A percentile compares a stretch with the other conserved stretches of the same genome.
These are phyloP conservation scores for Arenaria interpres DNA, from an alignment of 2,113 vertebrate species.

Conservation along the genomic window DNA sequence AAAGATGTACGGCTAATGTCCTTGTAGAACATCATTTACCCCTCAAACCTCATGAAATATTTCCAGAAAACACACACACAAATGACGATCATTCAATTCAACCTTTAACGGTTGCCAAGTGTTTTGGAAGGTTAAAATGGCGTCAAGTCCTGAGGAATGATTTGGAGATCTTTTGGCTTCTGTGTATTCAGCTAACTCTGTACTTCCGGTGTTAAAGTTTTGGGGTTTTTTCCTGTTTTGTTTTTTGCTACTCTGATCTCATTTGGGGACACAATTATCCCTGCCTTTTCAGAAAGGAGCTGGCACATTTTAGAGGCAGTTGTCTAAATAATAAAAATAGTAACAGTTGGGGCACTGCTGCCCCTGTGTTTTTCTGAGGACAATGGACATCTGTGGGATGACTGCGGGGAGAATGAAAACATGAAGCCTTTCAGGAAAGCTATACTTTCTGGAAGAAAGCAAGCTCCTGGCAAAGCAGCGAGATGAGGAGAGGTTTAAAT, in stretches of 20 bases:
- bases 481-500: neutral
- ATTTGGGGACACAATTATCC: neutral
- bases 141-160: neutral
- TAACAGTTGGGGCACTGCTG: neutral
- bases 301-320: neutral
- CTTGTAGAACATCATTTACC: neutral
- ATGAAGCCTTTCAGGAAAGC: neutral
- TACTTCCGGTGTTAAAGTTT: neutral
- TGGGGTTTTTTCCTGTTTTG: neutral
- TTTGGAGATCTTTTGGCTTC: neutral
- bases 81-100: neutral
- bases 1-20: neutral
- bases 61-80: conserved; percentile 5
- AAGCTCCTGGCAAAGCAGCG: neutral
- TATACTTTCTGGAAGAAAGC: neutral
- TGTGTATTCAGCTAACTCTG: neutral
- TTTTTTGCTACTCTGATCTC: neutral
- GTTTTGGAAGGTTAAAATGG: neutral
- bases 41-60: neutral
- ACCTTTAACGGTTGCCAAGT: neutral
- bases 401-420: neutral
- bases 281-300: neutral
- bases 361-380: neutral
- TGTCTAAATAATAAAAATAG: neutral
- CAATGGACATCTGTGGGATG: accelerated